Conservation (phyloP, 1,140 invertebrate genomes). For the Pectinophora gossypiella region DNA sequence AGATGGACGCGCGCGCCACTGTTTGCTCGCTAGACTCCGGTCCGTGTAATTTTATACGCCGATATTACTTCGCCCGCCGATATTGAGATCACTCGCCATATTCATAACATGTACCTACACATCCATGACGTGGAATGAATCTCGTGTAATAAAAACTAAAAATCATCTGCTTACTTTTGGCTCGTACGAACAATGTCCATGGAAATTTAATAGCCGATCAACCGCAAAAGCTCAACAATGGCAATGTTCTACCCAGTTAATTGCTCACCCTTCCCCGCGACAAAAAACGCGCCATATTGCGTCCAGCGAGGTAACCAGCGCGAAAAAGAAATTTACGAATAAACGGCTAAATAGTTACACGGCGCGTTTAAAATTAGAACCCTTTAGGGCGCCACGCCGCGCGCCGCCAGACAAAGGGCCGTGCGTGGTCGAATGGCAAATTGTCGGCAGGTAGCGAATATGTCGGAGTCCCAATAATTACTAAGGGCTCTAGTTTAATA, state of each 20-base stretch:
- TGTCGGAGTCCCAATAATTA: conserved; percentile 64
- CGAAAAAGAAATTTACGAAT: conserved; percentile 73
- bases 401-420: conserved; percentile 70
- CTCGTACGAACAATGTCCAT: background rate
- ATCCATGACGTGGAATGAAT: no score
- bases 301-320: conserved; percentile 69
- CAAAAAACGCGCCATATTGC: conserved; percentile 69
- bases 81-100: background rate
- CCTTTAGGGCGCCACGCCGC: conserved; percentile 74
- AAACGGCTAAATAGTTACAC: conserved; percentile 71
- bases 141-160: no score
- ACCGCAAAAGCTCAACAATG: conserved; percentile 55
- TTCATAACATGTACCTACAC: background rate
- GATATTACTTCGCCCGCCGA: background rate
- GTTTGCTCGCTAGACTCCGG: conserved; percentile 39
- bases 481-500: conserved; percentile 69
- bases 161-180: conserved; percentile 3
- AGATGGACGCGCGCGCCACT: conserved; percentile 60
- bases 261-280: conserved; percentile 60
- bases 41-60: conserved; percentile 54
- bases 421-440: conserved; percentile 50
- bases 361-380: conserved; percentile 73
- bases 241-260: conserved; percentile 57
- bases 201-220: conserved; percentile 29
- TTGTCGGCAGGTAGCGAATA: conserved; percentile 74